phyloP scores from a whole-genome alignment of 2,888 invertebrate genomes.

The Auanema freiburgensis region DNA sequence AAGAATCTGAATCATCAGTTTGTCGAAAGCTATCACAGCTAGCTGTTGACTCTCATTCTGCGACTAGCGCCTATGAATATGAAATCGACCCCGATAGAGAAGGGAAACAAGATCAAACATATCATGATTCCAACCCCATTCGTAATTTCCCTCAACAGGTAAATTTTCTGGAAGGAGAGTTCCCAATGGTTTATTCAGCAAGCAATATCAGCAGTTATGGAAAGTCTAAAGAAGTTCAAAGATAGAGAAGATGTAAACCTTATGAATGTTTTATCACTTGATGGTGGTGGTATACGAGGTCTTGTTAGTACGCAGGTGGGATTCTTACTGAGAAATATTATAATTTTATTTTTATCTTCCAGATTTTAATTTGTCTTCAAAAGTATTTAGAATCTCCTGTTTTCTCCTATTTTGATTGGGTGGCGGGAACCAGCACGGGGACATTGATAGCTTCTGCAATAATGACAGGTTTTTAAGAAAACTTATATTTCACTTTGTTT shows the following conservation, averaged over 20 bases:
- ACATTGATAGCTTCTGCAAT: constrained; percentile 86
- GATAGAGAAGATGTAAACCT: constrained; percentile 39
- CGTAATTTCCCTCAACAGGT: constrained; percentile 33
- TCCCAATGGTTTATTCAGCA: constrained; percentile 5
- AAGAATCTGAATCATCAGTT: no score
- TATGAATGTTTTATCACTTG: constrained; percentile 75
- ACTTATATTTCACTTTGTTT: neutral
- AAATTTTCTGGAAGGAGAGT: neutral
- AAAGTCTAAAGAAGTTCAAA: constrained; percentile 31
- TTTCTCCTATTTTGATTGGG: constrained; percentile 83
- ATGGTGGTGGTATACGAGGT: constrained; percentile 94
- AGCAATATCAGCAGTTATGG: constrained; percentile 38
- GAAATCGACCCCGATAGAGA: constrained; percentile 41
- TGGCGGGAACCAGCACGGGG: constrained; percentile 85
- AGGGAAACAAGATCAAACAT: constrained; percentile 30
- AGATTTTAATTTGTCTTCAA: constrained; percentile 54
- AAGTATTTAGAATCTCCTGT: constrained; percentile 51
- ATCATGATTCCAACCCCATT: constrained; percentile 29
- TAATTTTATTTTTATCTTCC: constrained; percentile 11
- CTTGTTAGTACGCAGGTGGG: constrained; percentile 58
- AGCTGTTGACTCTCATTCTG: constrained; percentile 21
- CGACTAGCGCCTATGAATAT: constrained; percentile 40
- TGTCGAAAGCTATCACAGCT: constrained; percentile 12
- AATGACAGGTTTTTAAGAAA: constrained; percentile 69
- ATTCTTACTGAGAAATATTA: neutral